Evolutionary conservation across 92 coral and sea anemone genomes (phyloP), one percentile per base, ranked within the genome.

Genomic region (Muricea muricata): DNA sequence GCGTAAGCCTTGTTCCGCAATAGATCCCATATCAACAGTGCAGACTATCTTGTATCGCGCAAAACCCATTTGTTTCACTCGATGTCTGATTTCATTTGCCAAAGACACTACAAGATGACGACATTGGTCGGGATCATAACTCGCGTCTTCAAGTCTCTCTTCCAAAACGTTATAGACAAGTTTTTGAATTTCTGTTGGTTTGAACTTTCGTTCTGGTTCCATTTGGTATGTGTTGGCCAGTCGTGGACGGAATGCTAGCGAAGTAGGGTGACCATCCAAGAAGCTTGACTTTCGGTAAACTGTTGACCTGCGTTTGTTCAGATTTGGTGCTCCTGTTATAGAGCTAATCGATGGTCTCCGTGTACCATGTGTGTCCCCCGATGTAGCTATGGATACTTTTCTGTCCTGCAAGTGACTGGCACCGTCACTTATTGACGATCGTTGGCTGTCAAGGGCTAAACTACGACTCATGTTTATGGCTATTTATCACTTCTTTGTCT

Each of bases 1-100:
- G 13, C 98, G 82, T 5, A 93, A 65, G 3, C 94, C 97, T 86
- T 97, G 99, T 73, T 82, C 90, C 41, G 87, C 87, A 24, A 90
- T 81, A 6, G 93, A 91, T 10, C 99, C 99, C 66, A 97, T 92
- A 21, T 93, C 93, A 13, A 91, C 92, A 28, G 88, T 85, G 76
- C 99, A 97, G 6, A 97, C 97, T 66, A 97, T 88, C 73, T 97
- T 97, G 61, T 89, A 97, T 17, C 99, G 88, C 0, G 93, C 97
- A 80, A 85, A 97, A 3, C 97, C 97, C 47, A 97, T 60, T 7
- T 73, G 81, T 85, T 97, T 97, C 18, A 97, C 98, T 77, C 79
- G 84, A 47, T 82, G 89, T 50, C 94, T 92, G 58, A 97, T 89
- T 50, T 93, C 98, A 63, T 97, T 97, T 15, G 97, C 89, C 45